These are phyloP conservation scores for Gymnorhina tibicen DNA, from an alignment of 2,113 vertebrate genomes.

Conservation along the genomic window DNA sequence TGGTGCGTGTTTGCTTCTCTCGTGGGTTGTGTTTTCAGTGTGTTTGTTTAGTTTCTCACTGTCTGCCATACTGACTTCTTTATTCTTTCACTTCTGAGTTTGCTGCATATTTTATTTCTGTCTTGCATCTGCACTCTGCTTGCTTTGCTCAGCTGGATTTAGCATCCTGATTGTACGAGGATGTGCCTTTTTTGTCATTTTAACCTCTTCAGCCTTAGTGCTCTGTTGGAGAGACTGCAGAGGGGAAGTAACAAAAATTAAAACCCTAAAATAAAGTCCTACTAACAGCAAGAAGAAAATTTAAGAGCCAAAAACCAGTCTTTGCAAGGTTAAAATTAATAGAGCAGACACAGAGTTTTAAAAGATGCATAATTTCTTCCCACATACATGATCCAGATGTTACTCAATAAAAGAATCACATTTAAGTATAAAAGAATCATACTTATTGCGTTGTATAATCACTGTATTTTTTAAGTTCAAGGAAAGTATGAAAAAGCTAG, in stretches of 20 bases:
- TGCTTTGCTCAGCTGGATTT: conserved; percentile 40
- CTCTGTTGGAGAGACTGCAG: neutral
- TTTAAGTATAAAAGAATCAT: neutral
- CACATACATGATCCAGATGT: neutral
- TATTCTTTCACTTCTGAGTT: conserved; percentile 31
- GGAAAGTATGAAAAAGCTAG: neutral
- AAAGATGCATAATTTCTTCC: neutral
- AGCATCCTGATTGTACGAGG: neutral
- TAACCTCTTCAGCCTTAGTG: neutral
- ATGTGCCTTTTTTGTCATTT: neutral
- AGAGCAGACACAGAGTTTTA: neutral
- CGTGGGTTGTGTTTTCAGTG: conserved; percentile 23
- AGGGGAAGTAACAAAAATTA: neutral
- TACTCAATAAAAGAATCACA: neutral
- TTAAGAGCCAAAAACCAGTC: neutral
- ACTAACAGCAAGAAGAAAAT: neutral
- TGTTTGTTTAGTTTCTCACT: conserved; percentile 41
- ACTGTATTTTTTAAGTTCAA: neutral
- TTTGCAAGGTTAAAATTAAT: neutral
- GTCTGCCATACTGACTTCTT: conserved; percentile 55
- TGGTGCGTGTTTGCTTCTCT: conserved; percentile 22
- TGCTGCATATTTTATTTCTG: conserved; percentile 49
- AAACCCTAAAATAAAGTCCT: neutral
- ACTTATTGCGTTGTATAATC: neutral
- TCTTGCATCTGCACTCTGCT: conserved; percentile 42